phyloP scores from a whole-genome alignment of 2,113 vertebrate genomes.

The Cheirogaleus medius region DNA sequence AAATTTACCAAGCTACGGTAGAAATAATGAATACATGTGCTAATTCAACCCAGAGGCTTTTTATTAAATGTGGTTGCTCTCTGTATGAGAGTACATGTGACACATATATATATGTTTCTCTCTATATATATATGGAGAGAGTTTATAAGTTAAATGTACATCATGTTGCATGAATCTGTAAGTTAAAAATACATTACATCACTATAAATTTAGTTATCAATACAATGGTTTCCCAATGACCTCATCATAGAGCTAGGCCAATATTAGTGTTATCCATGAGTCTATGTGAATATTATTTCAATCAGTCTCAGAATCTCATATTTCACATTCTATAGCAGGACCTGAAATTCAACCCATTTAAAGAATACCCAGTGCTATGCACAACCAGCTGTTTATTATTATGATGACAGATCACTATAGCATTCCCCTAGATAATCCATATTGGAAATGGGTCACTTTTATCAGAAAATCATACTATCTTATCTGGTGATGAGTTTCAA shows the following conservation, averaged over 20 bases:
- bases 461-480: background rate
- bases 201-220: background rate
- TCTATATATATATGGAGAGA: background rate
- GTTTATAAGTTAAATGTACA: background rate
- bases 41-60: background rate
- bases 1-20: background rate
- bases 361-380: background rate
- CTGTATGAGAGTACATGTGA: background rate
- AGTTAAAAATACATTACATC: background rate
- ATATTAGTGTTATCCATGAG: background rate
- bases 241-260: background rate
- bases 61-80: background rate
- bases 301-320: background rate
- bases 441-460: background rate
- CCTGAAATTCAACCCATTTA: background rate
- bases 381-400: background rate
- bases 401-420: background rate
- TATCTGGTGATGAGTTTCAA: background rate
- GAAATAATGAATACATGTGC: background rate
- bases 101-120: background rate
- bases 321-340: background rate
- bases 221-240: background rate
- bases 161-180: background rate
- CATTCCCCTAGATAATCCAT: background rate
- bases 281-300: background rate